These are phyloP conservation scores for Potamilus streckersoni DNA, from an alignment of 1,140 invertebrate species.

Conservation along the genomic window DNA sequence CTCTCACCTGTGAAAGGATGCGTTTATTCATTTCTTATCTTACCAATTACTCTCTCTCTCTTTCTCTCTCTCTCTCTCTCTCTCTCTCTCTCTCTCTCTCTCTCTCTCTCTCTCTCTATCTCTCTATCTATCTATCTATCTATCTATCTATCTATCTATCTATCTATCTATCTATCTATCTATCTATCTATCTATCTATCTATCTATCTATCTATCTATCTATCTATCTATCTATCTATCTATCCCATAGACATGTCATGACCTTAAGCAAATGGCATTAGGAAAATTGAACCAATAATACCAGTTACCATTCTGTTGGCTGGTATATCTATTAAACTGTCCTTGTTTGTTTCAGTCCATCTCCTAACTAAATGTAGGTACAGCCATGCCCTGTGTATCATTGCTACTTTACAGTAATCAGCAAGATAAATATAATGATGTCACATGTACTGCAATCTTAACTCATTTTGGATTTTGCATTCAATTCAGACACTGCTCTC, in stretches of 20 bases:
- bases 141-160: background rate
- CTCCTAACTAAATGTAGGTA: background rate
- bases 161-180: background rate
- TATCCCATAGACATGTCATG: no score
- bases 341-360: background rate
- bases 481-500: background rate
- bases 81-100: background rate
- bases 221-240: background rate
- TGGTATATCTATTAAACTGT: no score
- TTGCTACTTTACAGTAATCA: background rate
- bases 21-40: background rate
- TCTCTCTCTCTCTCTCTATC: background rate
- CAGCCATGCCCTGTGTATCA: background rate
- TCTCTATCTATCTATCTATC: background rate
- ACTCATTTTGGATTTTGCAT: background rate
- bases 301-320: no score
- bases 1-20: slow-evolving; percentile 9
- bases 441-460: background rate
- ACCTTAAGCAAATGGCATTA: no score
- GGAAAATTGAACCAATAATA: no score
- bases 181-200: no score
- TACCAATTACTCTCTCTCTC: background rate
- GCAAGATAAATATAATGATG: background rate
- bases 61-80: background rate
- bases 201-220: background rate